Evolutionary conservation across 2,888 invertebrate species (phyloP), one percentile per base, ranked within the genome.

Genomic region (Halictus ligatus): DNA sequence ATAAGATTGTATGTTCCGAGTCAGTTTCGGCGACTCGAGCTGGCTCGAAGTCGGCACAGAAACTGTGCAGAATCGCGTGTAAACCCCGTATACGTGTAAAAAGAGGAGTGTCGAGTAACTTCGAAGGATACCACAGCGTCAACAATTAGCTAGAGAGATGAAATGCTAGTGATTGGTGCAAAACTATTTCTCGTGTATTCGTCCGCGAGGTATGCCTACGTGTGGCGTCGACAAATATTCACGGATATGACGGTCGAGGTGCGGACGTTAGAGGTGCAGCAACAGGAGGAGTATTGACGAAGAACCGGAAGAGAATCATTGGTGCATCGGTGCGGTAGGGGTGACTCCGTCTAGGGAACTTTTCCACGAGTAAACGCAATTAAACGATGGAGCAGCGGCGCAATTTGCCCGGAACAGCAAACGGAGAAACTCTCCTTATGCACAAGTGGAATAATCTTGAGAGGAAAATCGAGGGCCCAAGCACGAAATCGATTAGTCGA

Each of bases 351-450:
- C 72, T 80, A 79, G 79, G 58, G 71, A 85, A 86, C 86, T 88
- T 84, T 89, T 85, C 80, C 81, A 72, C 81, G 82, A 69, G 86
- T 83, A 90, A 90, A 90, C 87, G 85, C 82, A 88, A 90, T 90
- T 88, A 88, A 87, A 85, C 81, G 83, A 85, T 80, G 78, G 75
- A 79, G 80, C 83, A 78, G 77, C 83, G 75, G 54, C 86, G 80
- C 84, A 88, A 87, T 88, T 90, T 88, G 67, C 50, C 87, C 80
- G 76, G 77, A 87, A 78, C 80, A 73, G 64, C 76, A 78, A 87
- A 69, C 84, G 77, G 84, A 89, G 83, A 83, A 83, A 87, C 78
- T 84, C 81, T 86, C 83, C 88, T 88, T 80, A 81, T 83, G 88
- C 84, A 77, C 88, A 83, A 81, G 86, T 83, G 85, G 80, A 84